phyloP scores from a whole-genome alignment of 2,888 invertebrate genomes.

The Electrophaes corylata region DNA sequence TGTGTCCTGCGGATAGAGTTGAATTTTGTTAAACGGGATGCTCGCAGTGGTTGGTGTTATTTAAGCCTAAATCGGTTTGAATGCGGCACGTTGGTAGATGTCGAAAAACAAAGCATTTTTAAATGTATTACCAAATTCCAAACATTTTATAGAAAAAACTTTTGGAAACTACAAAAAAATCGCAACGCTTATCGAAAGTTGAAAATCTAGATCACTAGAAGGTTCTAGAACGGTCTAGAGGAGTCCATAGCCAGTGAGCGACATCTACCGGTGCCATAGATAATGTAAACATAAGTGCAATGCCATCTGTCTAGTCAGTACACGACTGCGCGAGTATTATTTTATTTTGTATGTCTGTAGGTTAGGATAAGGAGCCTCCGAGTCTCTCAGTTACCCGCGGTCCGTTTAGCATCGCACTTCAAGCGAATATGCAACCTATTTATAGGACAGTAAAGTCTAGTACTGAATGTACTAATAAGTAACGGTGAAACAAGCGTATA shows the following conservation, averaged over 20 bases:
- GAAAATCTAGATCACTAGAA: too few species aligned
- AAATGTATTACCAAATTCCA: slow-evolving; percentile 11
- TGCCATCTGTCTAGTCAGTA: slow-evolving; percentile 39
- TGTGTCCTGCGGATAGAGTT: slow-evolving; percentile 1
- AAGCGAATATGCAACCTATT: slow-evolving; percentile 8
- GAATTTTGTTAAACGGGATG: neutral
- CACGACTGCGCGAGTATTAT: slow-evolving; percentile 31
- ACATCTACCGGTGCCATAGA: slow-evolving; percentile 21
- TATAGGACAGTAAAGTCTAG: slow-evolving; percentile 1
- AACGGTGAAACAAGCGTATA: slow-evolving; percentile 1
- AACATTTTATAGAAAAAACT: slow-evolving; percentile 19
- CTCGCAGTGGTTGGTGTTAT: slow-evolving; percentile 6
- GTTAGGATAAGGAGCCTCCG: slow-evolving; percentile 28
- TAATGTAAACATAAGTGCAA: slow-evolving; percentile 22
- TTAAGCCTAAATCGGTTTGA: slow-evolving; percentile 20
- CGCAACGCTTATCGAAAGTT: slow-evolving; percentile 6
- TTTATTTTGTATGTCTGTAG: slow-evolving; percentile 25
- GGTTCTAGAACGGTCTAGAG: slow-evolving; percentile 4
- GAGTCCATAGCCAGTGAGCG: neutral
- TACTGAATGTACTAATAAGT: neutral
- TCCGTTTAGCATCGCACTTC: slow-evolving; percentile 2
- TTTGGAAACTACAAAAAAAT: slow-evolving; percentile 22
- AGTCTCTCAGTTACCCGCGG: slow-evolving; percentile 27
- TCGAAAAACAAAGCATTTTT: slow-evolving; percentile 4
- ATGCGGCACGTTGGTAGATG: slow-evolving; percentile 16